A percentile compares a stretch with the other conserved stretches of the same genome.
Evolutionary conservation across 2,888 invertebrate genomes (phyloP).

Genomic region (Caradrina kadenii): DNA sequence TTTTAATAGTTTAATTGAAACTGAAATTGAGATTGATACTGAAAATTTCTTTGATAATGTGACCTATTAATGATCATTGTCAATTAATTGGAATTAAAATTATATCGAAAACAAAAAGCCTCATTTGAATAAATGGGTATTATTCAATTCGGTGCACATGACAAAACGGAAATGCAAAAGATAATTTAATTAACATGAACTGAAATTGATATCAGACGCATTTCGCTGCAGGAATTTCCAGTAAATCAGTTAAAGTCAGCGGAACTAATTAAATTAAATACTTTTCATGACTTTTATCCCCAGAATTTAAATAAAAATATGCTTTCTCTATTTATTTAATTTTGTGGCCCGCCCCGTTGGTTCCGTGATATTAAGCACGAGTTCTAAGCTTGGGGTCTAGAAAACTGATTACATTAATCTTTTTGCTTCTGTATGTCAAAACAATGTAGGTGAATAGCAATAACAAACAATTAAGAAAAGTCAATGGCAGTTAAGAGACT

Average conservation of each 20-base stretch:
- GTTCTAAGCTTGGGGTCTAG: no score
- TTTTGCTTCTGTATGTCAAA: no score
- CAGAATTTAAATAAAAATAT: neutral
- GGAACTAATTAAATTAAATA: neutral
- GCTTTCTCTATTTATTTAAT: neutral
- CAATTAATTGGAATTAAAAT: constrained; percentile 5
- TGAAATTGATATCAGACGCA: constrained; percentile 17
- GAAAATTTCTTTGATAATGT: no score
- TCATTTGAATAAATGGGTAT: constrained; percentile 2
- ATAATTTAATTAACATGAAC: constrained; percentile 30
- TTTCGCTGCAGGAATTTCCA: constrained; percentile 11
- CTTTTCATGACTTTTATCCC: constrained; percentile 1
- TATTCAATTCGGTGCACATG: constrained; percentile 14
- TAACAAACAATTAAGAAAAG: no score
- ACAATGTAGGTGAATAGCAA: no score
- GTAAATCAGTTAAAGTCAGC: constrained; percentile 5
- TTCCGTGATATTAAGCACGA: no score
- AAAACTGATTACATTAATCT: no score
- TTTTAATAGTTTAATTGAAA: no score
- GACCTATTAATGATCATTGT: neutral
- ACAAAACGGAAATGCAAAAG: constrained; percentile 19
- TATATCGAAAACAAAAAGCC: neutral
- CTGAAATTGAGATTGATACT: no score
- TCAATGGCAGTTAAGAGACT: no score
- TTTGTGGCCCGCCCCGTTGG: no score